phyloP scores from a whole-genome alignment of 2,888 invertebrate genomes.

The Thymelicus acteon region DNA sequence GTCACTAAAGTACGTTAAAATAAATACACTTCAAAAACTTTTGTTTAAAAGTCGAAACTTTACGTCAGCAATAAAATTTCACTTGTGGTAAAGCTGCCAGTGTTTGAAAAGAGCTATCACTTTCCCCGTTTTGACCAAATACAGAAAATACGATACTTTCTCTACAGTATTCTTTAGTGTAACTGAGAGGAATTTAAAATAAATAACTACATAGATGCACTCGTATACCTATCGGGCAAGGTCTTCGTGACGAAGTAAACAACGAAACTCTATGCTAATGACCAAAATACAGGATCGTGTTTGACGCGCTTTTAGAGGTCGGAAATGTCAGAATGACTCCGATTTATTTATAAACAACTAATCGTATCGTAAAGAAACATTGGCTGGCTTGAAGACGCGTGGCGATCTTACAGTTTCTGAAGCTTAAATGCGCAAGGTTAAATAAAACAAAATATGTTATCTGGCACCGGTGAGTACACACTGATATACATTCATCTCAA shows the following conservation, averaged over 20 bases:
- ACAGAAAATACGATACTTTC: slow-evolving; percentile 46
- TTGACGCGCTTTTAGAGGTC: slow-evolving; percentile 2
- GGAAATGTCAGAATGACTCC: not conserved
- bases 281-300: not conserved
- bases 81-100: slow-evolving; percentile 33
- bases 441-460: slow-evolving; percentile 14
- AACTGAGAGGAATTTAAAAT: slow-evolving; percentile 16
- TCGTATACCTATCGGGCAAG: not conserved
- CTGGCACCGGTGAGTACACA: slow-evolving; percentile 13
- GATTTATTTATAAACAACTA: slow-evolving; percentile 14
- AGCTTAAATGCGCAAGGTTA: slow-evolving; percentile 17
- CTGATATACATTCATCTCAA: slow-evolving; percentile 10
- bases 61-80: slow-evolving; percentile 11
- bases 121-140: slow-evolving; percentile 55
- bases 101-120: slow-evolving; percentile 43
- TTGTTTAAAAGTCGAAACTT: not conserved
- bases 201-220: not conserved
- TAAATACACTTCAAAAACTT: not conserved
- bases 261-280: slow-evolving; percentile 1
- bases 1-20: not conserved
- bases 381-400: not conserved
- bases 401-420: slow-evolving; percentile 9
- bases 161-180: slow-evolving; percentile 25
- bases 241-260: not conserved
- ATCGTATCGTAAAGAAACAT: not conserved